Evolutionary conservation across 2,888 invertebrate species (phyloP).

Genomic region (Nomada fucata): DNA sequence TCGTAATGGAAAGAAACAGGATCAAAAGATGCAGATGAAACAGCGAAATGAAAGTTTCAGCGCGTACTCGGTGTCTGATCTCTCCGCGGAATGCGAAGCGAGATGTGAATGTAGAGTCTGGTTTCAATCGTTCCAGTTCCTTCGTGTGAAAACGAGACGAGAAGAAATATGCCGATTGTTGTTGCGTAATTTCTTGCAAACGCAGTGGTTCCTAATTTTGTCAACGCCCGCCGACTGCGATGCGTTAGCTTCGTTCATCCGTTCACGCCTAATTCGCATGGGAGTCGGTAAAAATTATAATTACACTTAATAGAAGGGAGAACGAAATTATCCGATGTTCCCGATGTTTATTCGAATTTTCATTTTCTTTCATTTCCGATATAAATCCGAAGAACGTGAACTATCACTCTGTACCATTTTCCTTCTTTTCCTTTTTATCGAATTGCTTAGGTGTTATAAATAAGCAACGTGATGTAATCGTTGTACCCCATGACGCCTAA

Average conservation of each 20-base stretch:
- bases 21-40: background rate
- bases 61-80: constrained; percentile 52
- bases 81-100: constrained; percentile 44
- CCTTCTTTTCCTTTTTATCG: constrained; percentile 49
- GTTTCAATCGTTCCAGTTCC: constrained; percentile 60
- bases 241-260: constrained; percentile 35
- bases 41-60: background rate
- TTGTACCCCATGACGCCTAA: constrained; percentile 74
- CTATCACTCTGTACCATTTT: background rate
- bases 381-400: background rate
- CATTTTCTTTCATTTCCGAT: background rate
- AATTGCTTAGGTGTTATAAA: constrained; percentile 73
- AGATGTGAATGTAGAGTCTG: constrained; percentile 43
- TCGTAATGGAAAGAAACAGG: background rate
- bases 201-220: constrained; percentile 71
- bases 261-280: constrained; percentile 57
- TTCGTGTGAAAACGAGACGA: constrained; percentile 24
- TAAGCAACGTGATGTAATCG: constrained; percentile 75
- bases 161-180: constrained; percentile 6
- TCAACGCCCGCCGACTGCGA: constrained; percentile 53
- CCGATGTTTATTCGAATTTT: background rate
- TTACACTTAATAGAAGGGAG: constrained; percentile 56
- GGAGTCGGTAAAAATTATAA: constrained; percentile 38
- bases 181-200: constrained; percentile 46
- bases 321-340: constrained; percentile 58